These are phyloP conservation scores for Caradrina kadenii DNA, from an alignment of 2,888 invertebrate genomes.

Conservation along the genomic window DNA sequence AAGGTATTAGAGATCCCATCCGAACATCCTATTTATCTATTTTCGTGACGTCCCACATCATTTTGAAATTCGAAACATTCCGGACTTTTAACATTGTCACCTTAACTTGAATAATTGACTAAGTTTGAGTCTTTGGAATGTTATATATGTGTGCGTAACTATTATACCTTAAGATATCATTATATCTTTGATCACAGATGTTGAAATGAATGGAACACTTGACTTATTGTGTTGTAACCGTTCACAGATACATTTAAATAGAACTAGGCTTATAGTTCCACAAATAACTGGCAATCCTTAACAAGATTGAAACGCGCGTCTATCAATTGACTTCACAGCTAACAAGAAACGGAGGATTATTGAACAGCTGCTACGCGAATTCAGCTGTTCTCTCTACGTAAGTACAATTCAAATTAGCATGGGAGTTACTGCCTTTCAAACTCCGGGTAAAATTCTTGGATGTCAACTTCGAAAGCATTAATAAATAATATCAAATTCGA, in stretches of 20 bases:
- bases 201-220: conserved; percentile 15
- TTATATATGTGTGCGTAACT: neutral
- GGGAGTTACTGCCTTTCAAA: conserved; percentile 30
- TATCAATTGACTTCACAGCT: conserved; percentile 19
- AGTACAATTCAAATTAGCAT: conserved; percentile 24
- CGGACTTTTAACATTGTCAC: conserved; percentile 13
- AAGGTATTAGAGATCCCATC: neutral
- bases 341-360: conserved; percentile 11
- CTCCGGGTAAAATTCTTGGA: conserved; percentile 39
- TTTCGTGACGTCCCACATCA: neutral
- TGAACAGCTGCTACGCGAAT: conserved; percentile 20
- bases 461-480: conserved; percentile 57
- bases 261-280: conserved; percentile 6
- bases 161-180: neutral
- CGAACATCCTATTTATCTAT: neutral
- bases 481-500: conserved; percentile 64
- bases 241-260: neutral
- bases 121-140: conserved; percentile 14
- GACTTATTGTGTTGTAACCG: conserved; percentile 8
- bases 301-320: conserved; percentile 5
- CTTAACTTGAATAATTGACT: conserved; percentile 15
- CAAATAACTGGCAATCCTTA: conserved; percentile 17
- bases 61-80: conserved; percentile 5
- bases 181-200: conserved; percentile 27
- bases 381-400: neutral